A percentile compares a stretch with the other conserved stretches of the same genome.
Conservation (phyloP, 2,113 vertebrate species). For the Oryzias woworae region DNA sequence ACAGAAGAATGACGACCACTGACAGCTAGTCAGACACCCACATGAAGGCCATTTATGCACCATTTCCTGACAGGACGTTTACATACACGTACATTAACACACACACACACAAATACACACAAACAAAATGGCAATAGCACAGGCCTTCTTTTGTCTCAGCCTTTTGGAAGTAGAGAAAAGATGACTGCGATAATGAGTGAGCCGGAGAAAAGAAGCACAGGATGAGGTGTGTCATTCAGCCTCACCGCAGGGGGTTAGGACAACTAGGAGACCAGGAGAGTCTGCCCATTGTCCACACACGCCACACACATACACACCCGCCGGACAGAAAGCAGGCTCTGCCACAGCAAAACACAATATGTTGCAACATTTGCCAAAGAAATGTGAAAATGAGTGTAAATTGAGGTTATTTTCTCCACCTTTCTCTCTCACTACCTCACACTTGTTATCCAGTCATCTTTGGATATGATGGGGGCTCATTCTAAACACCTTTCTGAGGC, state of each 20-base stretch:
- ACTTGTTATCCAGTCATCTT: conserved; percentile 72
- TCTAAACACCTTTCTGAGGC: conserved; percentile 37
- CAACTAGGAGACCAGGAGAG: conserved; percentile 69
- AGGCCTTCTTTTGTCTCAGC: conserved; percentile 64
- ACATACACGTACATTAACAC: conserved; percentile 23
- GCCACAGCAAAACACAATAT: conserved; percentile 71
- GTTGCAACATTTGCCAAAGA: conserved; percentile 78
- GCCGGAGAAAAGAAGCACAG: conserved; percentile 67
- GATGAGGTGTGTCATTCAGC: conserved; percentile 82
- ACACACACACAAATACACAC: conserved; percentile 18
- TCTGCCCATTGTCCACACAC: conserved; percentile 77
- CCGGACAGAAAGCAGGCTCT: conserved; percentile 47
- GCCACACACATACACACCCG: conserved; percentile 52
- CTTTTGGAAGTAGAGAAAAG: conserved; percentile 75
- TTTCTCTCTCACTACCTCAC: conserved; percentile 68
- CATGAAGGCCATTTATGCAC: conserved; percentile 65
- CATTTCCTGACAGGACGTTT: conserved; percentile 49
- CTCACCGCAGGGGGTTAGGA: conserved; percentile 75
- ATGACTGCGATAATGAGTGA: conserved; percentile 77
- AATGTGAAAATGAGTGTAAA: conserved; percentile 85
- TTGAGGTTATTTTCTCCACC: conserved; percentile 78
- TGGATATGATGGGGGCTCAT: conserved; percentile 48
- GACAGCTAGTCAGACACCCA: conserved; percentile 59
- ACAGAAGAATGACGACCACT: conserved; percentile 23
- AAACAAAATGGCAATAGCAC: conserved; percentile 59